Conservation (phyloP, 1,140 invertebrate species). For the Chironomus tepperi region DNA sequence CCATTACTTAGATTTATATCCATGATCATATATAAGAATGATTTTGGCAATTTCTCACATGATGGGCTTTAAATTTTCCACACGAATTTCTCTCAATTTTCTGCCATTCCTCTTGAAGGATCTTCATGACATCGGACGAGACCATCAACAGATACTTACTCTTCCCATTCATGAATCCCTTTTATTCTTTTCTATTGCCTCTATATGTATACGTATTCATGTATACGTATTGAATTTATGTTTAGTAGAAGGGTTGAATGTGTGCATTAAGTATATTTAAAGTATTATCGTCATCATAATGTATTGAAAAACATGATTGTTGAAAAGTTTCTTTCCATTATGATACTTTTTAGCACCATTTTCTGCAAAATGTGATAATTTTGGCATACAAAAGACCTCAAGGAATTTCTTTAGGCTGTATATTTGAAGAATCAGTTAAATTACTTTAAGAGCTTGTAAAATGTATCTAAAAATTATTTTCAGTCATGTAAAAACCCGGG, state of each 20-base stretch:
- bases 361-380: too few species aligned
- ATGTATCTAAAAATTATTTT: too few species aligned
- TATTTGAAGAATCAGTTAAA: too few species aligned
- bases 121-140: background rate
- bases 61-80: conserved; percentile 22
- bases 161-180: background rate
- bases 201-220: background rate
- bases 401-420: too few species aligned
- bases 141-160: conserved; percentile 12
- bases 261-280: conserved; percentile 20
- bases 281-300: conserved; percentile 13
- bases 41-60: conserved; percentile 18
- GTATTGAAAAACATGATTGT: conserved; percentile 17
- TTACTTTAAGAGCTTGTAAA: too few species aligned
- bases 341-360: too few species aligned
- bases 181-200: background rate
- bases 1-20: too few species aligned
- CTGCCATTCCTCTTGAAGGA: background rate
- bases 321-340: background rate
- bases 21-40: background rate
- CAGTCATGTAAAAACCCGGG: too few species aligned
- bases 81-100: conserved; percentile 10
- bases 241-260: background rate
- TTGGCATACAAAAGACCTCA: too few species aligned
- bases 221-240: background rate